Conservation (phyloP, 2,113 vertebrate genomes). For the Tenebrosternarchus preto region DNA sequence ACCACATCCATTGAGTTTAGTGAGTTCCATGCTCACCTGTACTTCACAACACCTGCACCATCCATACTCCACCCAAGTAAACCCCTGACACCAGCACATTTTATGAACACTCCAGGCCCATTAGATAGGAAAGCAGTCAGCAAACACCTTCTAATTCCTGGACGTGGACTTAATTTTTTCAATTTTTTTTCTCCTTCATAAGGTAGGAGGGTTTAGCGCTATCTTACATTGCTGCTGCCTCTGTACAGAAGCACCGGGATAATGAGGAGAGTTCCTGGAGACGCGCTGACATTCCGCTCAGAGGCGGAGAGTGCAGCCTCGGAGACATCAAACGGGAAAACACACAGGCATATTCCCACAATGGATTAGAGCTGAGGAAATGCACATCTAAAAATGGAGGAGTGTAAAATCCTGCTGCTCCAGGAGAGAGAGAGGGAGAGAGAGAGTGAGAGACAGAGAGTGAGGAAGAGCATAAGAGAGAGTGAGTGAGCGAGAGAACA, state of each 20-base stretch:
- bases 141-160: constrained; percentile 35
- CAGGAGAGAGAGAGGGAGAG: background rate
- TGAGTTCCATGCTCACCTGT: background rate
- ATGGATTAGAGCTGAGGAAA: constrained; percentile 50
- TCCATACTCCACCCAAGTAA: constrained; percentile 15
- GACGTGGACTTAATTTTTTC: constrained; percentile 32
- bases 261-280: constrained; percentile 48
- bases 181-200: constrained; percentile 37
- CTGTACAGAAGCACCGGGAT: constrained; percentile 3
- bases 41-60: constrained; percentile 13
- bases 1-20: background rate
- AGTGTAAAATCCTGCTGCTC: constrained; percentile 14
- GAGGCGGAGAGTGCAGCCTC: constrained; percentile 33
- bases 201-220: constrained; percentile 24
- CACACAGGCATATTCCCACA: constrained; percentile 30
- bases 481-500: background rate
- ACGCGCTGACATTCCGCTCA: constrained; percentile 44
- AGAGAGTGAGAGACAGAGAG: background rate
- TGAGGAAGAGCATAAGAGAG: background rate
- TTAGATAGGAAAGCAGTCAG: background rate
- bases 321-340: constrained; percentile 48
- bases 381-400: constrained; percentile 31
- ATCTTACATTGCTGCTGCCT: background rate
- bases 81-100: constrained; percentile 12
- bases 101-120: background rate